phyloP scores from a whole-genome alignment of 1,140 invertebrate genomes.

The Lanistes nyassanus region DNA sequence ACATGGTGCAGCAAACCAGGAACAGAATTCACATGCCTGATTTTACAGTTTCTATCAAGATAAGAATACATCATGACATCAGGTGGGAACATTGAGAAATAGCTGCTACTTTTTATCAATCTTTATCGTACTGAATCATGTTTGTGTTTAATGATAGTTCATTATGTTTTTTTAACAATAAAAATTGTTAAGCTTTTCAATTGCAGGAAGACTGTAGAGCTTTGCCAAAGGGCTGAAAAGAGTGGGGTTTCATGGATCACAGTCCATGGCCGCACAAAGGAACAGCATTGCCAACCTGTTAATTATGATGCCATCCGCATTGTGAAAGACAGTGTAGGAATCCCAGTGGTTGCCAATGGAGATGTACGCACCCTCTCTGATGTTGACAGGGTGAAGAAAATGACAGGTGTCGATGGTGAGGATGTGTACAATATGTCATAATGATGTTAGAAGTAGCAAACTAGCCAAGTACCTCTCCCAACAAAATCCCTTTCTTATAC shows the following conservation, averaged over 20 bases:
- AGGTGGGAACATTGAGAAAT: conserved; percentile 63
- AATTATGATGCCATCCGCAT: conserved; percentile 78
- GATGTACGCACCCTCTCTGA: conserved; percentile 81
- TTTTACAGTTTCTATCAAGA: conserved; percentile 93
- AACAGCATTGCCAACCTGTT: conserved; percentile 82
- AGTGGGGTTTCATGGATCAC: conserved; percentile 89
- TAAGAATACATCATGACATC: conserved; percentile 76
- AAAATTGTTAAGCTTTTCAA: not conserved
- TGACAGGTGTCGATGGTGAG: conserved; percentile 81
- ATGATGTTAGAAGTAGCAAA: not conserved
- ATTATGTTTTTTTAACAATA: not conserved
- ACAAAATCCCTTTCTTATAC: not conserved
- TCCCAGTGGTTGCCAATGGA: conserved; percentile 94
- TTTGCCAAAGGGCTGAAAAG: conserved; percentile 83
- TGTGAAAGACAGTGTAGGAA: conserved; percentile 77
- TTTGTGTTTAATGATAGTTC: not conserved
- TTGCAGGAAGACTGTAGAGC: conserved; percentile 73
- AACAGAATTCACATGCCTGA: conserved; percentile 75
- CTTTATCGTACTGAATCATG: not conserved
- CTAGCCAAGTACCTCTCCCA: not conserved
- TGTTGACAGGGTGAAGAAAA: conserved; percentile 74
- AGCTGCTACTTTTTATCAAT: not conserved
- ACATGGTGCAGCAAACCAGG: conserved; percentile 81
- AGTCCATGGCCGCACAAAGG: conserved; percentile 88
- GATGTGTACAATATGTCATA: not conserved